Percentiles rank a stretch among this genome's conserved stretches.
phyloP scores from a whole-genome alignment of 2,113 vertebrate genomes.

The Hemicordylus capensis region DNA sequence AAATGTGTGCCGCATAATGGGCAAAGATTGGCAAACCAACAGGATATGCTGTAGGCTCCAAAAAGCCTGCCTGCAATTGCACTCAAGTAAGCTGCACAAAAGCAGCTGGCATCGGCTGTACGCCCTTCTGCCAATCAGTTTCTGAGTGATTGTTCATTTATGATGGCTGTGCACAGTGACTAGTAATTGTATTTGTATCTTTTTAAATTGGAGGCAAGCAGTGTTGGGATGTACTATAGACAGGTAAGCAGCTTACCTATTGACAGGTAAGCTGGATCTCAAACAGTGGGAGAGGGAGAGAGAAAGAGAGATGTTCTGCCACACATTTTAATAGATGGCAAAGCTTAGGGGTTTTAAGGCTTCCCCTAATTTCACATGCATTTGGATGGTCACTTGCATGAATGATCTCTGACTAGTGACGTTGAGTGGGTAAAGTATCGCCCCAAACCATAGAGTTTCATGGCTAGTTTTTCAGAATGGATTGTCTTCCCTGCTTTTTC shows the following conservation, averaged over 20 bases:
- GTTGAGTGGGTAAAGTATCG: too few species aligned
- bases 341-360: too few species aligned
- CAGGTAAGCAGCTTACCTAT: background rate
- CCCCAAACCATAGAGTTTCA: too few species aligned
- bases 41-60: background rate
- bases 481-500: too few species aligned
- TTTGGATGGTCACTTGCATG: too few species aligned
- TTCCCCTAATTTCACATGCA: too few species aligned
- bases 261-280: too few species aligned
- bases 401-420: too few species aligned
- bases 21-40: background rate
- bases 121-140: background rate
- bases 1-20: background rate
- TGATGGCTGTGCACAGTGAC: background rate
- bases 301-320: too few species aligned
- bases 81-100: conserved; percentile 9
- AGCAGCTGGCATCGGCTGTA: background rate
- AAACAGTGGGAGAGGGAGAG: too few species aligned
- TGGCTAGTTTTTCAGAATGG: too few species aligned
- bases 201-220: background rate
- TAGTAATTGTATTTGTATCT: background rate
- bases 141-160: background rate
- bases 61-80: background rate
- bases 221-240: background rate
- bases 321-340: background rate